Percentiles rank a stretch among this genome's conserved stretches.
Conservation (phyloP, 2,113 vertebrate species). For the Aphelocoma coerulescens region DNA sequence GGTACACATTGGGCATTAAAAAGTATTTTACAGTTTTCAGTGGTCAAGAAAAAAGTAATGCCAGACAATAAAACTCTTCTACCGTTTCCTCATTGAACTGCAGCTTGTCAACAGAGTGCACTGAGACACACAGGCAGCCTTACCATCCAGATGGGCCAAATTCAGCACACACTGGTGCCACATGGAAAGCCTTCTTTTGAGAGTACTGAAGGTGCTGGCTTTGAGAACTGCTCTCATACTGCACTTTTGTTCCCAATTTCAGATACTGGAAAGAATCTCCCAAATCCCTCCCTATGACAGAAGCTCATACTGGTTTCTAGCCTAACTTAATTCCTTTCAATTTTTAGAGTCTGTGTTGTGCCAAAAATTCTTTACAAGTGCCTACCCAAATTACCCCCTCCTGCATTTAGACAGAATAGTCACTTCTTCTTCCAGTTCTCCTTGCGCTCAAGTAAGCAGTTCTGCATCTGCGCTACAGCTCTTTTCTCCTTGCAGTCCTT, state of each 20-base stretch:
- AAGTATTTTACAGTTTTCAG: neutral
- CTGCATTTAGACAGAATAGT: neutral
- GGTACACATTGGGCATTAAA: fast-evolving
- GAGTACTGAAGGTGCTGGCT: neutral
- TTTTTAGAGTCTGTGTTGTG: neutral
- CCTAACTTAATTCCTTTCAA: neutral
- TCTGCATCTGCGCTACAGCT: fast-evolving
- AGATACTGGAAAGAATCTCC: neutral
- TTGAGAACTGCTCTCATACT: neutral
- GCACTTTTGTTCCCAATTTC: neutral
- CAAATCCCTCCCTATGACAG: fast-evolving
- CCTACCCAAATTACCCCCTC: neutral
- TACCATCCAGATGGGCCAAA: neutral
- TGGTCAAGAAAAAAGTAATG: neutral
- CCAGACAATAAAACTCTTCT: neutral
- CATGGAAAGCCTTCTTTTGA: fast-evolving
- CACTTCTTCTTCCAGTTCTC: neutral
- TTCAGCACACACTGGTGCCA: neutral
- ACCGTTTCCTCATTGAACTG: neutral
- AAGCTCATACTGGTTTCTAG: neutral
- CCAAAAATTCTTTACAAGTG: neutral
- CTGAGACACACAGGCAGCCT: neutral
- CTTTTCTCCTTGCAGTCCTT: neutral
- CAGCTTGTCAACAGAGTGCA: neutral
- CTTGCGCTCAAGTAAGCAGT: neutral